Conservation (phyloP, 2,113 vertebrate species). For the Gymnobelideus leadbeateri region DNA sequence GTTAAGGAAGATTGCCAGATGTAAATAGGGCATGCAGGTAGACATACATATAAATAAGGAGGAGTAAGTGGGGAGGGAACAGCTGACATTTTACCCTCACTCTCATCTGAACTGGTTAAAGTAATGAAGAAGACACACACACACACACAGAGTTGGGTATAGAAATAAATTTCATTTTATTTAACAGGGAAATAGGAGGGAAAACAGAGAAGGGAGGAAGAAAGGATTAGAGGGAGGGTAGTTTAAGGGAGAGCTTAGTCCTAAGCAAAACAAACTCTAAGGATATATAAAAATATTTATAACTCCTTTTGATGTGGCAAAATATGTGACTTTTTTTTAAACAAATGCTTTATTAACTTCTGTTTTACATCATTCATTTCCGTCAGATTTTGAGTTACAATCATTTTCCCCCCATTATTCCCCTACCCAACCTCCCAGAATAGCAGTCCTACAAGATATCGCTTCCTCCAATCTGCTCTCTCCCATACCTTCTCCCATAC, state of each 20-base stretch:
- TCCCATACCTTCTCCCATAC: no score
- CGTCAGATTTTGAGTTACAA: no score
- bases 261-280: background rate
- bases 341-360: no score
- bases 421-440: no score
- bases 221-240: background rate
- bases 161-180: background rate
- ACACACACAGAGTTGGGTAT: background rate
- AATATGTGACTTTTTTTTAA: background rate
- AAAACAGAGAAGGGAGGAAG: background rate
- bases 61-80: background rate
- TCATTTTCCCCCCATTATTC: no score
- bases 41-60: background rate
- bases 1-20: background rate
- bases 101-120: background rate
- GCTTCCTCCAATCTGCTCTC: no score
- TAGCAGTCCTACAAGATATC: no score
- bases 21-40: background rate
- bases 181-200: background rate
- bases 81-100: background rate
- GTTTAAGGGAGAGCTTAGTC: background rate
- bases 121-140: background rate
- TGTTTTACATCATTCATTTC: no score
- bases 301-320: background rate
- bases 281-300: background rate